Percentiles rank a stretch among this genome's conserved stretches.
Evolutionary conservation across 2,797 vertebrate species (phyloP).

Genomic region (Crenichthys baileyi): DNA sequence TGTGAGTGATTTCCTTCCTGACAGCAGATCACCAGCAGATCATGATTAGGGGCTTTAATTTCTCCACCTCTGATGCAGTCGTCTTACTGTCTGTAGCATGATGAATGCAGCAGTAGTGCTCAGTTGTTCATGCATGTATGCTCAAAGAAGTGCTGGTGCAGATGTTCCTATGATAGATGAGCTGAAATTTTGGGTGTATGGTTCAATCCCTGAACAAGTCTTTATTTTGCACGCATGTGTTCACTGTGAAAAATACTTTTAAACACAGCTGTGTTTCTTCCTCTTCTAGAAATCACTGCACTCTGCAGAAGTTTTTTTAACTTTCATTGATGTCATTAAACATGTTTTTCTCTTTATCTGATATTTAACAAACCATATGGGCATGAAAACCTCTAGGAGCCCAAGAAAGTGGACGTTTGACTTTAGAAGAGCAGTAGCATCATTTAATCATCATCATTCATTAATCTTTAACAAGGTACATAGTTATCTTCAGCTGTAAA

Average conservation of each 20-base stretch:
- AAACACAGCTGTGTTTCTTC: slow-evolving; percentile 25
- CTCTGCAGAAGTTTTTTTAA: background rate
- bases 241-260: slow-evolving; percentile 14
- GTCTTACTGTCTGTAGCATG: slow-evolving; percentile 53
- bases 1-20: slow-evolving; percentile 20
- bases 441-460: background rate
- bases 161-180: slow-evolving; percentile 69
- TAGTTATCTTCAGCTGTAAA: background rate
- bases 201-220: slow-evolving; percentile 56
- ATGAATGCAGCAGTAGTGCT: slow-evolving; percentile 59
- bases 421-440: background rate
- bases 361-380: background rate
- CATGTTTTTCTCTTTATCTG: background rate
- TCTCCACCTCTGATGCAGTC: slow-evolving; percentile 48
- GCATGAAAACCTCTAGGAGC: background rate
- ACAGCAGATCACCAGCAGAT: slow-evolving; percentile 29
- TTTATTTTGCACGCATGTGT: slow-evolving; percentile 55
- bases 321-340: background rate
- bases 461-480: background rate
- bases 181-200: slow-evolving; percentile 60
- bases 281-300: slow-evolving; percentile 2
- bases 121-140: slow-evolving; percentile 63
- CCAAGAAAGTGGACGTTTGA: background rate
- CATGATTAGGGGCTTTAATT: slow-evolving; percentile 33
- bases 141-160: slow-evolving; percentile 45